phyloP scores from a whole-genome alignment of 2,797 vertebrate species.

The Tokudaia muenninki region DNA sequence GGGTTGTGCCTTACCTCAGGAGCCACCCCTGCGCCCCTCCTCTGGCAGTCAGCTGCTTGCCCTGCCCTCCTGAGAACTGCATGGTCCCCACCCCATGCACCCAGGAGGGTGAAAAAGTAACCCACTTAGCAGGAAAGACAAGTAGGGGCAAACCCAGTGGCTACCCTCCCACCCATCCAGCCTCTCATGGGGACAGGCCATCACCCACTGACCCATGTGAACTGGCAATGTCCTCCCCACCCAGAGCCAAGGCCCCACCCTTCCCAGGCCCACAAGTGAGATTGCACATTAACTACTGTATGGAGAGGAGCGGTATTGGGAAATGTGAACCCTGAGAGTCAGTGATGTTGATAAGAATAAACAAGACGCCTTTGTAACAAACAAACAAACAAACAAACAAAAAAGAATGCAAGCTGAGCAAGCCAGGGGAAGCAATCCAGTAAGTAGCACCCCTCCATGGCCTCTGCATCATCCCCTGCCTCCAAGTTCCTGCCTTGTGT shows the following conservation, averaged over 20 bases:
- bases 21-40: slow-evolving; percentile 74
- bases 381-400: too few relatives aligned
- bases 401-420: too few relatives aligned
- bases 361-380: too few relatives aligned
- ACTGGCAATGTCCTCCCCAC: slow-evolving; percentile 79
- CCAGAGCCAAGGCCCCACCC: slow-evolving; percentile 42
- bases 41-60: slow-evolving; percentile 56
- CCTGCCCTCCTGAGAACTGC: slow-evolving; percentile 70
- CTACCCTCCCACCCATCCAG: background rate
- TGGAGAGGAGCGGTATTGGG: too few relatives aligned
- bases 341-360: too few relatives aligned
- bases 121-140: background rate
- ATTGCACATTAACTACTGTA: too few relatives aligned
- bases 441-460: background rate
- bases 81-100: slow-evolving; percentile 73
- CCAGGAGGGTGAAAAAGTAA: slow-evolving; percentile 57
- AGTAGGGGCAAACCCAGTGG: slow-evolving; percentile 16
- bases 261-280: too few relatives aligned
- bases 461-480: background rate
- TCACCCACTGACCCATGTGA: slow-evolving; percentile 87
- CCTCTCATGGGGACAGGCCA: slow-evolving; percentile 81
- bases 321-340: too few relatives aligned
- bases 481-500: background rate
- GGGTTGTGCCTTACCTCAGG: slow-evolving; percentile 84
- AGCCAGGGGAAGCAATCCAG: background rate